Evolutionary conservation across 2,888 invertebrate species (phyloP), one percentile per base, ranked within the genome.

Genomic region (Lacanobia oleracea): DNA sequence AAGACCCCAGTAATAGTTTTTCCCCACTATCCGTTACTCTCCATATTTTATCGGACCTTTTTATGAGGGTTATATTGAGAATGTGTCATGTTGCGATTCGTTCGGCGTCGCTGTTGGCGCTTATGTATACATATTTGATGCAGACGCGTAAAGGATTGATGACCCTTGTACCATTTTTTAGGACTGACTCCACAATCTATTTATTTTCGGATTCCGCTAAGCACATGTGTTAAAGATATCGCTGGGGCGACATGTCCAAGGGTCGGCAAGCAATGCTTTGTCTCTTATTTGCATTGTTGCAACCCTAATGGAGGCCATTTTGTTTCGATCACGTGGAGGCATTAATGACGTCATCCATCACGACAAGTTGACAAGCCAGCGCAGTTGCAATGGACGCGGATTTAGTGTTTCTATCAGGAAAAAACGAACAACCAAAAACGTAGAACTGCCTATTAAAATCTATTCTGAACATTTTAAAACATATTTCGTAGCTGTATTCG

Each of bases 261-360:
- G 72, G 66, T 73, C 48, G 60, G 60, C 62, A 54, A 53, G 45
- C 48, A 61, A 45, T 16, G 65, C 33, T 77, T 77, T 81, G 75
- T 70, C 64, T 76, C 73, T 79, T 85, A 84, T 84, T 84, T 88
- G 86, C 85, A 88, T 87, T 86, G 89, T 87, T 85, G 80, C 83
- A 85, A 77, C 88, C 83, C 85, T 89, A 87, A 88, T 86, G 88
- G 88, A 80, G 84, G 88, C 87, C 89, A 91, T 92, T 92, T 92
- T 91, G 91, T 89, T 89, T 86, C 86, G 88, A 90, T 91, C 91
- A 90, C 88, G 88, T 87, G 89, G 85, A 86, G 79, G 87, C 87
- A 91, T 89, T 94, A 93, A 94, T 93, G 92, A 93, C 91, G 92
- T 93, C 92, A 93, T 93, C 93, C 90, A 94, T 94, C 94, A 94